Evolutionary conservation across 1,140 invertebrate species (phyloP).

Genomic region (Cherax destructor): DNA sequence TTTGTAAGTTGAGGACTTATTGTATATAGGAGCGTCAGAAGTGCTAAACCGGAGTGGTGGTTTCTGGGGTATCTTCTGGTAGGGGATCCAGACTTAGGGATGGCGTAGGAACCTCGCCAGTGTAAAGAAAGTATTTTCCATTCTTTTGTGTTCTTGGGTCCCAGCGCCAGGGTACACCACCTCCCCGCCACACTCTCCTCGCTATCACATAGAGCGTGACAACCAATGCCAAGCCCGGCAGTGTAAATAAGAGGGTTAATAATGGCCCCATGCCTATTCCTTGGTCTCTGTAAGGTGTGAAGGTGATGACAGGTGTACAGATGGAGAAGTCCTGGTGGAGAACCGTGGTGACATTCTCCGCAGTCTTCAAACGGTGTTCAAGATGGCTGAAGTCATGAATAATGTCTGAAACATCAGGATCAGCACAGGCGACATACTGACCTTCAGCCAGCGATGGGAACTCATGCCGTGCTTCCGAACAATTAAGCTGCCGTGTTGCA

Average conservation of each 20-base stretch:
- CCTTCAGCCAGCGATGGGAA: conserved; percentile 57
- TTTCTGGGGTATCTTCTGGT: conserved; percentile 56
- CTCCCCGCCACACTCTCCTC: conserved; percentile 67
- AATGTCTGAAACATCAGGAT: conserved; percentile 50
- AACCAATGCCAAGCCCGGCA: conserved; percentile 67
- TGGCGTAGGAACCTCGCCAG: conserved; percentile 62
- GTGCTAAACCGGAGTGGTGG: conserved; percentile 62
- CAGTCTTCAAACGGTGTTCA: conserved; percentile 36
- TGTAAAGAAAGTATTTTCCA: conserved; percentile 70
- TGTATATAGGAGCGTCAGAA: not conserved
- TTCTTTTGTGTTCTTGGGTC: conserved; percentile 68
- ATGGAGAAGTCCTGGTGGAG: conserved; percentile 41
- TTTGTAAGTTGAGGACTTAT: too few species aligned
- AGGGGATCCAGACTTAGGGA: conserved; percentile 67
- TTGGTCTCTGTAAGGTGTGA: conserved; percentile 39
- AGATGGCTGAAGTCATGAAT: conserved; percentile 35
- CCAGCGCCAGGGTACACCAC: conserved; percentile 69
- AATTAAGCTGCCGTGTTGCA: conserved; percentile 65
- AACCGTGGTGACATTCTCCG: conserved; percentile 38
- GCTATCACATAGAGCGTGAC: conserved; percentile 69
- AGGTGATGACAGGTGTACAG: conserved; percentile 44
- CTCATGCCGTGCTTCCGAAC: conserved; percentile 63
- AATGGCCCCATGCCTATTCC: conserved; percentile 61
- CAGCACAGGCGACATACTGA: conserved; percentile 64
- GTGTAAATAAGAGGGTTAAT: conserved; percentile 63